These are phyloP conservation scores for Ichneumoninae sp. DNA, from an alignment of 2,888 invertebrate species.

Conservation along the genomic window DNA sequence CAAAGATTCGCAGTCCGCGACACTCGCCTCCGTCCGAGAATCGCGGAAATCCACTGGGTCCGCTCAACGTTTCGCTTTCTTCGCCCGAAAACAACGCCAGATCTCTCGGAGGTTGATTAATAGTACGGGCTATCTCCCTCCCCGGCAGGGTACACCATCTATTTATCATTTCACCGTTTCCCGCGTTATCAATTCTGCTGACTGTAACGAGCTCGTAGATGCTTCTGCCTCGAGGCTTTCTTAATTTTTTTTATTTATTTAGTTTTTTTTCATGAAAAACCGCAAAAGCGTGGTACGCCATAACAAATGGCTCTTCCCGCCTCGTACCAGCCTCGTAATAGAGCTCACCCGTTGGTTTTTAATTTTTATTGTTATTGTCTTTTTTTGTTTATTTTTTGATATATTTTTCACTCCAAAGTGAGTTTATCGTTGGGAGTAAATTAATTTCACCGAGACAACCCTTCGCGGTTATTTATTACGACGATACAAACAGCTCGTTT, in stretches of 20 bases:
- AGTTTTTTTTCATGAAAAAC: constrained; percentile 24
- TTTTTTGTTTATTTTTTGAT: constrained; percentile 27
- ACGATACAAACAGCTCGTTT: constrained; percentile 10
- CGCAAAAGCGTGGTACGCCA: constrained; percentile 41
- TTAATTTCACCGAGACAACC: constrained; percentile 26
- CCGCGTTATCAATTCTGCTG: constrained; percentile 76
- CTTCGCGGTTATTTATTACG: constrained; percentile 26
- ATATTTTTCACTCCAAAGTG: constrained; percentile 10
- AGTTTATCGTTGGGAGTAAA: constrained; percentile 40
- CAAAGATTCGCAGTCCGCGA: neutral
- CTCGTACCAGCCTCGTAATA: constrained; percentile 26
- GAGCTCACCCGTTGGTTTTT: constrained; percentile 14
- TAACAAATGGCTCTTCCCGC: constrained; percentile 56
- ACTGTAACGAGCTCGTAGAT: constrained; percentile 73
- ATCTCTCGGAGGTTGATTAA: constrained; percentile 74
- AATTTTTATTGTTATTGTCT: neutral
- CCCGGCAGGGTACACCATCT: constrained; percentile 65
- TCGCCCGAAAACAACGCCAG: constrained; percentile 72
- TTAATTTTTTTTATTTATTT: constrained; percentile 69
- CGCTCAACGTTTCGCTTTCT: constrained; percentile 46
- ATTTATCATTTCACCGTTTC: constrained; percentile 75
- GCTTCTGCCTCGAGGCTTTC: constrained; percentile 64
- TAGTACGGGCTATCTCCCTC: constrained; percentile 68
- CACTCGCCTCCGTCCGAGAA: neutral
- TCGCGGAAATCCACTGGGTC: neutral